These are phyloP conservation scores for Ascaphus truei DNA, from an alignment of 2,113 vertebrate genomes.

Conservation along the genomic window DNA sequence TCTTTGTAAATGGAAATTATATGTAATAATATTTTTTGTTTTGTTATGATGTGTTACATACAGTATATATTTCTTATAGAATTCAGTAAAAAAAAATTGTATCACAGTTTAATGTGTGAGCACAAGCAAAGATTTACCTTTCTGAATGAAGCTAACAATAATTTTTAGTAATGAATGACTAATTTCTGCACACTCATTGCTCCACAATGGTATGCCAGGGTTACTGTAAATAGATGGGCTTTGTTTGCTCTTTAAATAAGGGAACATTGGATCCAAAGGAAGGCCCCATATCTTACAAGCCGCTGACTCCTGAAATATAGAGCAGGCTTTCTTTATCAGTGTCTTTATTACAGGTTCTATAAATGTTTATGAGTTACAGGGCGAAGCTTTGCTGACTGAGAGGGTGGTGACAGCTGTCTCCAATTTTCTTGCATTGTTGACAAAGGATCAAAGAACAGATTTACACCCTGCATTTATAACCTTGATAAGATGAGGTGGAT, in stretches of 20 bases:
- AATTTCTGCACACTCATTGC: no score
- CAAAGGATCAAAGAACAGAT: conserved; percentile 78
- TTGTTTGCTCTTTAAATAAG: conserved; percentile 70
- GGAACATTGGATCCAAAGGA: conserved; percentile 55
- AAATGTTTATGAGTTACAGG: conserved; percentile 68
- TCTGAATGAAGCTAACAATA: no score
- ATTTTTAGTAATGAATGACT: no score
- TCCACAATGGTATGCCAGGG: no score
- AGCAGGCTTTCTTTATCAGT: conserved; percentile 63
- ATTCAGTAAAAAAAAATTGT: no score
- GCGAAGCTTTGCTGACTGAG: conserved; percentile 50
- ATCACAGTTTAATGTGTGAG: no score
- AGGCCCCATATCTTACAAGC: conserved; percentile 56
- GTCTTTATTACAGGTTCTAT: conserved; percentile 67
- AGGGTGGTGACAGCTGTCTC: conserved; percentile 63
- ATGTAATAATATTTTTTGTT: no score
- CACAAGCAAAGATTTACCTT: no score
- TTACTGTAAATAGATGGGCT: no score
- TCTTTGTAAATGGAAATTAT: no score
- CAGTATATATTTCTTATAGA: no score
- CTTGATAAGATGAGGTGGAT: conserved; percentile 61
- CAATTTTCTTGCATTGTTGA: conserved; percentile 61
- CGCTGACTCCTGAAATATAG: conserved; percentile 70
- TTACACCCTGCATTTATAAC: conserved; percentile 63
- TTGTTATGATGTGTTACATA: no score